phyloP scores from a whole-genome alignment of 1,140 invertebrate genomes.

The Drosophila serrata region DNA sequence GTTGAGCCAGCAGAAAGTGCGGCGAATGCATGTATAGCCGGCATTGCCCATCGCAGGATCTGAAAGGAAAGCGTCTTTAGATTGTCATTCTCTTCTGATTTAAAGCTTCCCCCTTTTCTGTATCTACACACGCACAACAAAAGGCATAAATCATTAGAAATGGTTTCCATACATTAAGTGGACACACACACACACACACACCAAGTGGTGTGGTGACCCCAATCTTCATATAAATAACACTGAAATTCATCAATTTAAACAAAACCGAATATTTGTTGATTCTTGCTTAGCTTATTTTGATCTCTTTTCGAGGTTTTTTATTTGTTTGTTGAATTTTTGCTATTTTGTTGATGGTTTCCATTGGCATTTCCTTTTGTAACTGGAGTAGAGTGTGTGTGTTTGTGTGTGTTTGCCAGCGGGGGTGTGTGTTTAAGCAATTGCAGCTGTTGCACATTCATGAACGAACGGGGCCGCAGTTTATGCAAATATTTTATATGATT shows the following conservation, averaged over 20 bases:
- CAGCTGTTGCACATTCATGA: conserved; percentile 48
- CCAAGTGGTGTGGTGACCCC: conserved; percentile 3
- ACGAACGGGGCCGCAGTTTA: conserved; percentile 12
- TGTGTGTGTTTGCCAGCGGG: conserved; percentile 31
- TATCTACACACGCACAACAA: conserved; percentile 12
- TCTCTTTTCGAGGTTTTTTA: background rate
- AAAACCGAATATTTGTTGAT: conserved; percentile 41
- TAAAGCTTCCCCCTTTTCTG: background rate
- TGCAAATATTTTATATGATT: conserved; percentile 42
- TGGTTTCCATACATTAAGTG: conserved; percentile 62
- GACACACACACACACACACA: conserved; percentile 22
- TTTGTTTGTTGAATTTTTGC: conserved; percentile 2
- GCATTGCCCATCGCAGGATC: conserved; percentile 88
- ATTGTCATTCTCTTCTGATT: background rate
- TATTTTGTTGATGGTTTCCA: conserved; percentile 27
- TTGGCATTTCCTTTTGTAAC: conserved; percentile 76
- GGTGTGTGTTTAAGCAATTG: conserved; percentile 41
- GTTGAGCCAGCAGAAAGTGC: conserved; percentile 91
- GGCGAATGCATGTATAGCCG: conserved; percentile 91
- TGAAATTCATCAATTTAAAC: conserved; percentile 66
- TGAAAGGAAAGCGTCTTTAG: conserved; percentile 6
- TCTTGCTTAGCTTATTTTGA: conserved; percentile 24
- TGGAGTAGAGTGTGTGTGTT: conserved; percentile 44
- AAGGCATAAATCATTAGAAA: conserved; percentile 65
- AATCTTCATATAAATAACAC: conserved; percentile 59